phyloP scores from a whole-genome alignment of 2,113 vertebrate genomes.

The Forbesichthys agassizii region DNA sequence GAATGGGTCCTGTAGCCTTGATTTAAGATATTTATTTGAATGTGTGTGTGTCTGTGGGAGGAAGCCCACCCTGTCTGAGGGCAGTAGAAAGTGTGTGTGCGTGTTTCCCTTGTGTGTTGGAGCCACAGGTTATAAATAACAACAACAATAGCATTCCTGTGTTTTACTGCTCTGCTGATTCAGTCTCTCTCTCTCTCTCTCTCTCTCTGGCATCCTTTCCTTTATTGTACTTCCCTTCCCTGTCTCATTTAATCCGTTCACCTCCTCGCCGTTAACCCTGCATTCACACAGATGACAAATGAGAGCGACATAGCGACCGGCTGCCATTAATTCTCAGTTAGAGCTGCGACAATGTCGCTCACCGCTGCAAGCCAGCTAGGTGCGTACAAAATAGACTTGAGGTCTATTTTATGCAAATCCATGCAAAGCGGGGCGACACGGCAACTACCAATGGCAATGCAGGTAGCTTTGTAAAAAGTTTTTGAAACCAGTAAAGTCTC shows the following conservation, averaged over 20 bases:
- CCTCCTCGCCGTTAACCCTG: constrained; percentile 43
- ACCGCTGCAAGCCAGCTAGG: no score
- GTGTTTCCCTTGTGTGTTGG: background rate
- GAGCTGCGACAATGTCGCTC: no score
- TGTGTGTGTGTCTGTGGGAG: constrained; percentile 9
- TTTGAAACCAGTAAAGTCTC: no score
- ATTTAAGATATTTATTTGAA: background rate
- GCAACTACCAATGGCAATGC: no score
- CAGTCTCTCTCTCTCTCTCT: constrained; percentile 3
- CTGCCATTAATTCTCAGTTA: no score
- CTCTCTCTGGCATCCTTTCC: background rate
- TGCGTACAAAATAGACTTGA: no score
- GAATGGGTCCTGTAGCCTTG: background rate
- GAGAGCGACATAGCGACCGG: no score
- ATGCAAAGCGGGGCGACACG: no score
- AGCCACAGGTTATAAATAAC: constrained; percentile 17
- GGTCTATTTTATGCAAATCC: no score
- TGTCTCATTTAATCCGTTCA: background rate
- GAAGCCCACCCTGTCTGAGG: no score
- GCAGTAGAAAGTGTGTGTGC: background rate
- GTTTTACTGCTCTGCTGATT: background rate
- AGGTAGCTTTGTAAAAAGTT: no score
- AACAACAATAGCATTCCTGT: background rate
- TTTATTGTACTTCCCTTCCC: background rate
- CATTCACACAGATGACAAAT: no score